These are phyloP conservation scores for Cerceris ruficornis DNA, from an alignment of 2,888 invertebrate genomes.

Conservation along the genomic window DNA sequence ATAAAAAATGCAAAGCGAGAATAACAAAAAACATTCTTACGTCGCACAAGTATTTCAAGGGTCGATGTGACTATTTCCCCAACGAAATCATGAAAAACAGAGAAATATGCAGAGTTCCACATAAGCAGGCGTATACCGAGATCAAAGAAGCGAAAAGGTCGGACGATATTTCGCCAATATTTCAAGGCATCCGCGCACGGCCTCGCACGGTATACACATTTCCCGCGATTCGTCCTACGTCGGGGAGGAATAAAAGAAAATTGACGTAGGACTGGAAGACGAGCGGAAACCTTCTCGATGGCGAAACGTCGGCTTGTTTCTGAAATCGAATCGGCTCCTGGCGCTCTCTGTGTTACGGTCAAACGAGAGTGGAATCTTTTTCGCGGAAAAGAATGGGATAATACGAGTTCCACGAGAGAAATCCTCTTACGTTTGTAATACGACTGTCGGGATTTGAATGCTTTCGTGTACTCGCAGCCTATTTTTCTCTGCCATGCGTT, in stretches of 20 bases:
- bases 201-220: slow-evolving; percentile 12
- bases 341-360: neutral
- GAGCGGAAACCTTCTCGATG: slow-evolving; percentile 1
- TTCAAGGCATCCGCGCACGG: slow-evolving; percentile 35
- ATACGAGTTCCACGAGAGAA: neutral
- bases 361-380: neutral
- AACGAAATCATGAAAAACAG: slow-evolving; percentile 25
- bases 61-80: slow-evolving; percentile 38
- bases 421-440: neutral
- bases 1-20: too few relatives aligned
- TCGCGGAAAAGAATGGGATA: neutral
- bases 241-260: slow-evolving; percentile 40
- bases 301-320: slow-evolving; percentile 9
- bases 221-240: slow-evolving; percentile 27
- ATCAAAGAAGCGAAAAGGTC: slow-evolving; percentile 9
- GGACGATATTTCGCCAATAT: slow-evolving; percentile 37
- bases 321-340: slow-evolving; percentile 24
- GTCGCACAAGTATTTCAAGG: neutral
- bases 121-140: neutral
- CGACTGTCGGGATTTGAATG: slow-evolving; percentile 3
- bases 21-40: too few relatives aligned
- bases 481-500: too few relatives aligned
- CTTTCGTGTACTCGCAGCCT: too few relatives aligned
- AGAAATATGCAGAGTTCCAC: slow-evolving; percentile 4
- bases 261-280: slow-evolving; percentile 10